phyloP scores from a whole-genome alignment of 2,113 vertebrate genomes.

The Scortum barcoo region DNA sequence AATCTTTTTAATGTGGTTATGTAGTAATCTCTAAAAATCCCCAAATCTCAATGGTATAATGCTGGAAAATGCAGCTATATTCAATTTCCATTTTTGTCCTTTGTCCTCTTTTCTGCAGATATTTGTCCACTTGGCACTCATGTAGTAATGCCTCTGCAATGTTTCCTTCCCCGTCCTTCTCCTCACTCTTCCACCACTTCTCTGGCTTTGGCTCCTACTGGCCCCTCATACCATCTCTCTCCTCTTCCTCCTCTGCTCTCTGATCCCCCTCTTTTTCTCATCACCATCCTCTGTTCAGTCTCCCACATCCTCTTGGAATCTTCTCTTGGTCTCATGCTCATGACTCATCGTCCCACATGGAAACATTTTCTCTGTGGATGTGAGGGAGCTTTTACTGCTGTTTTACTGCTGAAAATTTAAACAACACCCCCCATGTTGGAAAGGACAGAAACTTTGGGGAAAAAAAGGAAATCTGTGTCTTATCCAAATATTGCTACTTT shows the following conservation, averaged over 20 bases:
- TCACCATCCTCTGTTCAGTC: constrained; percentile 40
- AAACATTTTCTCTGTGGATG: constrained; percentile 77
- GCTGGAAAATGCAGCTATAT: not conserved
- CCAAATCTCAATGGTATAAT: not conserved
- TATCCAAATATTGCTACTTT: constrained; percentile 32
- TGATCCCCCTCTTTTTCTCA: constrained; percentile 58
- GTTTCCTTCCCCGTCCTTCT: not conserved
- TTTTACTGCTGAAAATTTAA: constrained; percentile 50
- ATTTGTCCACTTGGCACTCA: constrained; percentile 23
- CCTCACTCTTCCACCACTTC: constrained; percentile 26
- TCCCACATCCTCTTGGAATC: constrained; percentile 73
- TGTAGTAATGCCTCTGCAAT: not conserved
- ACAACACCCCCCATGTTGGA: constrained; percentile 6
- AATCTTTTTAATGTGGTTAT: not conserved
- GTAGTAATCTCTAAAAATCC: not conserved
- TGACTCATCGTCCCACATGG: constrained; percentile 84
- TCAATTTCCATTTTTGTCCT: not conserved
- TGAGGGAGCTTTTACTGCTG: constrained; percentile 51
- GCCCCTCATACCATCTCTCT: not conserved
- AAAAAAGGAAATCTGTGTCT: not conserved
- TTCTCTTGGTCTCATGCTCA: constrained; percentile 59
- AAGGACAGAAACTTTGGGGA: not conserved
- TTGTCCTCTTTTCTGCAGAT: not conserved
- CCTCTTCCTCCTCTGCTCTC: constrained; percentile 17
- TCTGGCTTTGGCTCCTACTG: not conserved